Evolutionary conservation across 1,140 invertebrate genomes (phyloP).

Genomic region (Danaus melanippus): DNA sequence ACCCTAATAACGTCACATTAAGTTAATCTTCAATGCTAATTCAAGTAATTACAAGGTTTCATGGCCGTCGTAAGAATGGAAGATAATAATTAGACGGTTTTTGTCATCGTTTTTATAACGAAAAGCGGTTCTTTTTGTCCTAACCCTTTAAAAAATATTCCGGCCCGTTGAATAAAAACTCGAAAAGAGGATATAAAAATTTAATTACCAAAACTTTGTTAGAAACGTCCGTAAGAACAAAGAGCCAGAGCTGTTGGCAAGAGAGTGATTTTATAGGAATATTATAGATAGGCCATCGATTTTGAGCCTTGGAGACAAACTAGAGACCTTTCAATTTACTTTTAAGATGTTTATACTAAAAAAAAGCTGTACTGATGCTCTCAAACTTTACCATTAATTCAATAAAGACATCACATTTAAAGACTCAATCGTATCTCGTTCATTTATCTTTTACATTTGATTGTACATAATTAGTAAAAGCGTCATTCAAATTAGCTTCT

Average conservation of each 20-base stretch:
- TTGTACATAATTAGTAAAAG: too few relatives aligned
- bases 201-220: conserved; percentile 57
- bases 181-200: conserved; percentile 49
- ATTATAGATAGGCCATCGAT: conserved; percentile 55
- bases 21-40: conserved; percentile 12
- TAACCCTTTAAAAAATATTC: conserved; percentile 39
- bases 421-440: too few relatives aligned
- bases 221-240: conserved; percentile 38
- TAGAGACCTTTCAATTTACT: conserved; percentile 38
- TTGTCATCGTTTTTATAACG: conserved; percentile 21
- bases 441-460: too few relatives aligned
- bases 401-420: too few relatives aligned
- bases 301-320: conserved; percentile 39
- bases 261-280: conserved; percentile 49
- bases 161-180: conserved; percentile 34
- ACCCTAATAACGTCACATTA: conserved; percentile 4
- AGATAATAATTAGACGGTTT: conserved; percentile 24
- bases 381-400: not conserved
- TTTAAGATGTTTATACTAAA: conserved; percentile 33
- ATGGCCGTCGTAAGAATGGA: conserved; percentile 8
- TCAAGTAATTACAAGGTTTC: conserved; percentile 14
- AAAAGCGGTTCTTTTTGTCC: conserved; percentile 27
- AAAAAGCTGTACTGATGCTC: conserved; percentile 6
- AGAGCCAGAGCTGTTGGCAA: conserved; percentile 34
- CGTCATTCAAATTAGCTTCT: not conserved